phyloP scores from a whole-genome alignment of 1,140 invertebrate genomes.

The Caenorhabditis brenneri region DNA sequence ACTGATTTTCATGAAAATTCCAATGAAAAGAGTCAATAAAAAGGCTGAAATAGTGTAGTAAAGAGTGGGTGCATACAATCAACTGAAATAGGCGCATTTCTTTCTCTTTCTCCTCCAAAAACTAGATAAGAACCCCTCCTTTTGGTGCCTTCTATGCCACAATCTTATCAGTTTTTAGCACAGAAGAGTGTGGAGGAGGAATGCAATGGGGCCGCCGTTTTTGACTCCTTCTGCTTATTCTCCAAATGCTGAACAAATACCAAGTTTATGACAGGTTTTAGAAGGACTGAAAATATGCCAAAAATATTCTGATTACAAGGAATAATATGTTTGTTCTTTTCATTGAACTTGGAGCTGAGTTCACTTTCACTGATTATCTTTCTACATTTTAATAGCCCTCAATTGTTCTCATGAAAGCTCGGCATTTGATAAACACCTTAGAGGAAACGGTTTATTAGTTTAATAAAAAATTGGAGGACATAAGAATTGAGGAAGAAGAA shows the following conservation, averaged over 20 bases:
- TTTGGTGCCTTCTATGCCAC: conserved; percentile 1
- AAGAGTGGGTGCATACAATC: not conserved
- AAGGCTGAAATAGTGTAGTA: conserved; percentile 26
- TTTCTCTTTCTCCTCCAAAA: not conserved
- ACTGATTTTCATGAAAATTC: not conserved
- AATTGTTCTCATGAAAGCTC: too few relatives aligned
- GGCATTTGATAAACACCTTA: too few relatives aligned
- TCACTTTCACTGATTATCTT: too few relatives aligned
- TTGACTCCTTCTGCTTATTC: not conserved
- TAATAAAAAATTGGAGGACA: too few relatives aligned
- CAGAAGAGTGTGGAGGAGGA: conserved; percentile 5
- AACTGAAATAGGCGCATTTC: conserved; percentile 33
- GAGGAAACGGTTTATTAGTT: too few relatives aligned
- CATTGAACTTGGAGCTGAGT: too few relatives aligned
- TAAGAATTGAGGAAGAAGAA: too few relatives aligned
- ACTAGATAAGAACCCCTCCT: not conserved
- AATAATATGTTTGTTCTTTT: too few relatives aligned
- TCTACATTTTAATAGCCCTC: too few relatives aligned
- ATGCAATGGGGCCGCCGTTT: conserved; percentile 32
- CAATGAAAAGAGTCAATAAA: not conserved
- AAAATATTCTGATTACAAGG: too few relatives aligned
- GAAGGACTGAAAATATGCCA: not conserved
- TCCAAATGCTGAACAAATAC: conserved; percentile 18
- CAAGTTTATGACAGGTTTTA: conserved; percentile 2
- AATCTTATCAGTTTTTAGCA: conserved; percentile 26